These are phyloP conservation scores for Clarias laeviceps DNA, from an alignment of 2,797 vertebrate species.

Conservation along the genomic window DNA sequence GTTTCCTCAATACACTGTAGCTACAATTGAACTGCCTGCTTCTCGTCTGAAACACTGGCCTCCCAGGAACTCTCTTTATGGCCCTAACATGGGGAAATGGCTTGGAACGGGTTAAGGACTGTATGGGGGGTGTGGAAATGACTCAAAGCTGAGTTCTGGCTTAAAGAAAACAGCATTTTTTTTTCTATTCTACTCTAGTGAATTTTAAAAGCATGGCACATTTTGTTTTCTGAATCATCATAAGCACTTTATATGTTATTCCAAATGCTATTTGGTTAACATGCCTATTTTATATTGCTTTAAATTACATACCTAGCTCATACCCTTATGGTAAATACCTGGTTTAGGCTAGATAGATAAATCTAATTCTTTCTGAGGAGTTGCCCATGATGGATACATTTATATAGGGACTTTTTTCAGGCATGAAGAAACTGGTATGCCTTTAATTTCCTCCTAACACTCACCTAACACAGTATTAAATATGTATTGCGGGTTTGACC, in stretches of 20 bases:
- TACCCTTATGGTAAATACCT: background rate
- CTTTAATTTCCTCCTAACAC: background rate
- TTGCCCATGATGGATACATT: background rate
- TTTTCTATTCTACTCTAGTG: background rate
- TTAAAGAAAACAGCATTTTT: background rate
- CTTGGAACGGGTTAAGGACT: no score
- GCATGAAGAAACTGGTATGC: background rate
- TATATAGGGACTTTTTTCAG: background rate
- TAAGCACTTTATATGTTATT: background rate
- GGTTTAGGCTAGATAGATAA: background rate
- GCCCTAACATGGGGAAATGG: no score
- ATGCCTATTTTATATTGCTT: background rate
- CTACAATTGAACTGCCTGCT: no score
- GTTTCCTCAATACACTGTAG: no score
- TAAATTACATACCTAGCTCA: background rate
- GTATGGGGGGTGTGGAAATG: no score
- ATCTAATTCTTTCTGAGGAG: background rate
- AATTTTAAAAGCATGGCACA: background rate
- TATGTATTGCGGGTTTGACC: background rate
- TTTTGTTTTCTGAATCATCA: background rate
- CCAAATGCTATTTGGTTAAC: background rate
- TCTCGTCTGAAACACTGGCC: no score
- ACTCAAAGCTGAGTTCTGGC: background rate
- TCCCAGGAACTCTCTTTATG: no score
- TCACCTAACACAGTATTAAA: background rate